Conservation (phyloP, 2,888 invertebrate genomes). For the Trachelus troglodyta region DNA sequence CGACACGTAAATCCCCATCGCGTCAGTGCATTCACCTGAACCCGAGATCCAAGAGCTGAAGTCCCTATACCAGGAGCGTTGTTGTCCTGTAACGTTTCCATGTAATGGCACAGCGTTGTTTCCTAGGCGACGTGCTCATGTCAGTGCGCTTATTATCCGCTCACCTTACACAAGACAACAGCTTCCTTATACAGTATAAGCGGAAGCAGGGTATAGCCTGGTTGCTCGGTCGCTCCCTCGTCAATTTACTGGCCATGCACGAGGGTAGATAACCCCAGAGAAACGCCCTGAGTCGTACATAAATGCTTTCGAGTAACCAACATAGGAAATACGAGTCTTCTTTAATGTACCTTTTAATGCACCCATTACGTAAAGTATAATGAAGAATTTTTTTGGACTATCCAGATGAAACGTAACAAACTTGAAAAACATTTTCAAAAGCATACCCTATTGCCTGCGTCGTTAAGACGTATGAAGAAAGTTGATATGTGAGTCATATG, state of each 20-base stretch:
- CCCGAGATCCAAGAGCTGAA: not conserved
- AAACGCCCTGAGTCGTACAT: not conserved
- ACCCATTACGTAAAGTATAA: not conserved
- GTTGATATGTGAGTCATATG: not conserved
- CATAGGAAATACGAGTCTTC: too few relatives aligned
- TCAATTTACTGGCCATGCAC: not conserved
- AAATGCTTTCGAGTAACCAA: too few relatives aligned
- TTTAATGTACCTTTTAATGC: too few relatives aligned
- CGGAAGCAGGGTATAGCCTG: not conserved
- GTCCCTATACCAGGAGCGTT: not conserved
- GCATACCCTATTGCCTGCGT: not conserved
- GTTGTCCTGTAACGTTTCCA: not conserved
- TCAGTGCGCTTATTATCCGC: not conserved
- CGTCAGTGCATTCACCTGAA: not conserved
- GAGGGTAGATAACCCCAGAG: not conserved
- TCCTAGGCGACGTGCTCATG: not conserved
- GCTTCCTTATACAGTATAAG: not conserved
- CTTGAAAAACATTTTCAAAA: not conserved
- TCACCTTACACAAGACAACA: not conserved
- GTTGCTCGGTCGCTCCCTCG: not conserved
- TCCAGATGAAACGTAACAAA: not conserved
- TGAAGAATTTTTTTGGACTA: not conserved
- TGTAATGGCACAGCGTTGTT: not conserved
- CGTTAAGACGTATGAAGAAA: not conserved
- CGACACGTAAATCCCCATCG: conserved; percentile 4